Evolutionary conservation across 2,797 vertebrate species (phyloP), one percentile per base, ranked within the genome.

Genomic region (Buphagus erythrorhynchus): DNA sequence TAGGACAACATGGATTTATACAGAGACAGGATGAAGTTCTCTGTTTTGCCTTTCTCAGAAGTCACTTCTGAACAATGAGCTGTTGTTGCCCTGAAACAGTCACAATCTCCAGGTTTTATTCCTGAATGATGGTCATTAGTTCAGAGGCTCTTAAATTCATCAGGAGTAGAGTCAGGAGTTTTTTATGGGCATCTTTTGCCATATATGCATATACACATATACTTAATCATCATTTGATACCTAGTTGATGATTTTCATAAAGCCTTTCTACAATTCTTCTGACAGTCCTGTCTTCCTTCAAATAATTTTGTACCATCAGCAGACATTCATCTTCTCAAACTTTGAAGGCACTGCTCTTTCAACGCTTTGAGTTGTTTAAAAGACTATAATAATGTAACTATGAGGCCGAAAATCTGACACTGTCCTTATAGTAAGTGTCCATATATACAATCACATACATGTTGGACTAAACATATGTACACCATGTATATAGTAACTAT

Each of bases 21-120:
- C 28, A n/a, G 33, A 57, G 33, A n/a, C 29, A 46, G 33, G 22
- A 66, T 46, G 11, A 46, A 46, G 9, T 26, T 55, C 40, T 55
- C 33, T 18, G 17, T 55, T 46, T 66, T 14, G 14, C 15, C 42
- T 40, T 67, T 67, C 33, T 57, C 33, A 57, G 36, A 25, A n/a
- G 22, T 67, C 51, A 67, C 22, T n/a, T 57, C 5, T 55, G 51
- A 57, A n/a, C 51, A 57, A 57, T 26, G 14, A 48, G 29, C 29
- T 67, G 33, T 22, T 38, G 28, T 55, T 14, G 14, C 22, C 0
- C 0, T n/a, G 61, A 33, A 78, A 38, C 13, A n/a, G 14, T 38
- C 51, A 46, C 28, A 78, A 9, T 22, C 15, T 22, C 7, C 28
- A 66, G 14, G 18, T 57, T 55, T 57, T 33, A 66, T 46, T 46